phyloP scores from a whole-genome alignment of 2,113 vertebrate species.

The Cairina moschata region DNA sequence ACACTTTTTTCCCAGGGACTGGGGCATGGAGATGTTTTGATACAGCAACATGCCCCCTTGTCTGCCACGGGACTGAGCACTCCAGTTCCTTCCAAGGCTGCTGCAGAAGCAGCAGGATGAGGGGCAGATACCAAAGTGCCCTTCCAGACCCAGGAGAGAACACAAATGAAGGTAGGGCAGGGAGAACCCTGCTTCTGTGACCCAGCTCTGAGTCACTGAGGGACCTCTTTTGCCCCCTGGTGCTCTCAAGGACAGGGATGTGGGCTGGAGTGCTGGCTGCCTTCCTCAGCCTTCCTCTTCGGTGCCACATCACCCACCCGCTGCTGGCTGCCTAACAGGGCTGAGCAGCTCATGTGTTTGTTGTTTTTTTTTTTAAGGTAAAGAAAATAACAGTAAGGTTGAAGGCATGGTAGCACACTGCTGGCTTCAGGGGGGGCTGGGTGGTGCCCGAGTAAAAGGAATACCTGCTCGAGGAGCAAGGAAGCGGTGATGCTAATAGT shows the following conservation, averaged over 20 bases:
- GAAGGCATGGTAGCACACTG: accelerated
- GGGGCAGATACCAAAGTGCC: neutral
- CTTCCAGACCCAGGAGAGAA: neutral
- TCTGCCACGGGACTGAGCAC: neutral
- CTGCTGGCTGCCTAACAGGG: neutral
- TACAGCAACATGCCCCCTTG: neutral
- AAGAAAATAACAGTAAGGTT: neutral
- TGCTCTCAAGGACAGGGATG: neutral
- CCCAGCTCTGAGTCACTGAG: neutral
- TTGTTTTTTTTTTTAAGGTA: neutral
- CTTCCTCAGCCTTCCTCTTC: neutral
- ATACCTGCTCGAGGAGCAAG: neutral
- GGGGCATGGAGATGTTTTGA: neutral
- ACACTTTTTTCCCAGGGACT: neutral
- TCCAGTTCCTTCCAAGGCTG: neutral
- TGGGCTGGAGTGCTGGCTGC: neutral
- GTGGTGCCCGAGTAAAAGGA: neutral
- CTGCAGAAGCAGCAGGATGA: neutral
- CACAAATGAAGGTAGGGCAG: neutral
- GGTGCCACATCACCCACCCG: neutral
- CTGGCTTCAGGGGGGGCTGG: neutral
- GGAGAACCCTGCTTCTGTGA: neutral
- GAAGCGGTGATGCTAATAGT: neutral
- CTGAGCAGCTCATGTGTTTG: neutral
- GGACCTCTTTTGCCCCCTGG: neutral